Evolutionary conservation across 2,888 invertebrate species (phyloP), one percentile per base, ranked within the genome.

Genomic region (Nemoura dubitans): DNA sequence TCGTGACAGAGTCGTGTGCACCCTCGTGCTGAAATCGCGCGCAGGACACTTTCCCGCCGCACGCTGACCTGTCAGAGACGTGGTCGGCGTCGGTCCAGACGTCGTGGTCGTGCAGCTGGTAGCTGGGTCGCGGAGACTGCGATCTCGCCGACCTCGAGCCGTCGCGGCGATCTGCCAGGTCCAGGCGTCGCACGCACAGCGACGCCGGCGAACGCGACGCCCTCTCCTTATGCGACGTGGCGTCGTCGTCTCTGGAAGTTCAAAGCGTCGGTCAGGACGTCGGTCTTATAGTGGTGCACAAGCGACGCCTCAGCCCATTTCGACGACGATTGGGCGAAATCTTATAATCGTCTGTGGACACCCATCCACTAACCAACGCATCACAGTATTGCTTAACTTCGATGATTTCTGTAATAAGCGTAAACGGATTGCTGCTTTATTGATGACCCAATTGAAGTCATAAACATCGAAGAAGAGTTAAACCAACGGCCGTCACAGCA

Each of bases 111-210:
- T 21, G 59, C 10, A 21, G 59, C 59, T 16, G 3, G 59, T 59
- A 21, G 59, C 21, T 21, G 59, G 59, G 59, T 14, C 21, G 10
- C 59, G 59, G 59, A 3, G 59, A 59, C 21, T 1, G 16, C 59
- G 78, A 78, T n/a, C 27, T 28, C 26, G 78, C 27, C 26, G 78
- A 27, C 26, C 16, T 25, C 21, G 26, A 7, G 27, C 21, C 26
- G 78, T 28, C 78, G 78, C 78, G 78, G 25, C 78, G 78, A 1
- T 78, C 78, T 6, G 26, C 16, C 27, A 78, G 78, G 28, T 26
- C 78, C 78, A 78, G 27, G 78, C 78, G 78, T 26, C 27, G 26
- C 10, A 78, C 78, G 78, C 78, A 28, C 26, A 78, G 27, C 78
- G 28, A 28, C 26, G 78, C 28, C 78, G 78, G 78, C 78, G 78